Conservation (phyloP, 2,797 vertebrate species). For the Sparus aurata region DNA sequence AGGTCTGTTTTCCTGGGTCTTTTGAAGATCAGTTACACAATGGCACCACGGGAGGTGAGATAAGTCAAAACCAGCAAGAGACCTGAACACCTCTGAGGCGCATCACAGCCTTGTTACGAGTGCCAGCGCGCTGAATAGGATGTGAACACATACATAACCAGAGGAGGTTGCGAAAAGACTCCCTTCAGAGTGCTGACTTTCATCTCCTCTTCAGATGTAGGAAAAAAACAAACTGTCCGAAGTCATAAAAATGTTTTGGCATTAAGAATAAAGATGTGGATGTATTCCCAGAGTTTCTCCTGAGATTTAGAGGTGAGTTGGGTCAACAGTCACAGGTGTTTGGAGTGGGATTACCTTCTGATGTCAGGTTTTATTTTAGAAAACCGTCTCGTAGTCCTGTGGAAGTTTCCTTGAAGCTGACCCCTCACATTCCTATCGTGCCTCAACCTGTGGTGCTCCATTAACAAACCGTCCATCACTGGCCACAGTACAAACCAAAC, state of each 20-base stretch:
- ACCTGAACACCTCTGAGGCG: conserved; percentile 11
- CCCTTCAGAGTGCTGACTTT: conserved; percentile 43
- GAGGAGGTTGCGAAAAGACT: conserved; percentile 3
- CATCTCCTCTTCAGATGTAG: conserved; percentile 15
- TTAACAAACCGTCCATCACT: conserved; percentile 39
- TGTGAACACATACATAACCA: conserved; percentile 32
- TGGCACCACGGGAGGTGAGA: conserved; percentile 25
- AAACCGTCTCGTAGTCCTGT: neutral
- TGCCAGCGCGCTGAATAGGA: conserved; percentile 32
- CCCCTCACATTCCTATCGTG: conserved; percentile 43
- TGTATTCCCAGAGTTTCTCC: neutral
- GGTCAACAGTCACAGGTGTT: neutral
- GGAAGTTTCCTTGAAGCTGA: conserved; percentile 11
- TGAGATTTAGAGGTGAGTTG: neutral
- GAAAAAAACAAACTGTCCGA: conserved; percentile 1
- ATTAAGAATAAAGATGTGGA: neutral
- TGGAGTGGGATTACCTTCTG: neutral
- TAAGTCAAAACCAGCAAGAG: conserved; percentile 20
- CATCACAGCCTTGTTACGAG: neutral
- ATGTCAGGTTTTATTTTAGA: neutral
- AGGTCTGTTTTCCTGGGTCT: neutral
- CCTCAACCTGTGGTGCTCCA: conserved; percentile 42
- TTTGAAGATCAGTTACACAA: conserved; percentile 60
- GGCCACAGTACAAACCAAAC: neutral
- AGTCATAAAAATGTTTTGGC: conserved; percentile 24